phyloP scores from a whole-genome alignment of 2,113 vertebrate species.

The Gadus macrocephalus region DNA sequence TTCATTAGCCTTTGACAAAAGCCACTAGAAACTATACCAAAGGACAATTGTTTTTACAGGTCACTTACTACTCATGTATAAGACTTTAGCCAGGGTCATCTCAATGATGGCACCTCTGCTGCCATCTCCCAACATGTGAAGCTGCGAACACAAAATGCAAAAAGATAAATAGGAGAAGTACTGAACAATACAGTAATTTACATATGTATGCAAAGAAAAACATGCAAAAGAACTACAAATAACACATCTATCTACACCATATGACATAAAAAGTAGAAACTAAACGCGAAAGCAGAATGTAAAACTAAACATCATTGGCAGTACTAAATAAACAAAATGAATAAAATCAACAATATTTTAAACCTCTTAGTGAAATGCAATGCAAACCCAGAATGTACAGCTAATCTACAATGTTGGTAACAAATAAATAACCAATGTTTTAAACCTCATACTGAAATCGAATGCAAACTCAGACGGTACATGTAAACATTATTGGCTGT shows the following conservation, averaged over 20 bases:
- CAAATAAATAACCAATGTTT: not conserved
- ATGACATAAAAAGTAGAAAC: no score
- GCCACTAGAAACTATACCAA: no score
- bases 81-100: slow-evolving; percentile 87
- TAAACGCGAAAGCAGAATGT: no score
- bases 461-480: no score
- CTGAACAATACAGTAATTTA: no score
- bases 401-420: not conserved
- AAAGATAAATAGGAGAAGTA: no score
- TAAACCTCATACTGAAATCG: no score
- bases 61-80: slow-evolving; percentile 83
- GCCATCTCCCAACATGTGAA: slow-evolving; percentile 94
- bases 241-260: no score
- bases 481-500: no score
- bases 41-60: not conserved
- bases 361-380: not conserved
- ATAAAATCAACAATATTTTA: not conserved
- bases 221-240: no score
- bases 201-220: no score
- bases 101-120: slow-evolving; percentile 87
- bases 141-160: slow-evolving; percentile 58
- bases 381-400: not conserved
- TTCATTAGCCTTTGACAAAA: not conserved
- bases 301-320: not conserved
- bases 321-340: not conserved